phyloP scores from a whole-genome alignment of 2,797 vertebrate species.

The Cetoscarus ocellatus region DNA sequence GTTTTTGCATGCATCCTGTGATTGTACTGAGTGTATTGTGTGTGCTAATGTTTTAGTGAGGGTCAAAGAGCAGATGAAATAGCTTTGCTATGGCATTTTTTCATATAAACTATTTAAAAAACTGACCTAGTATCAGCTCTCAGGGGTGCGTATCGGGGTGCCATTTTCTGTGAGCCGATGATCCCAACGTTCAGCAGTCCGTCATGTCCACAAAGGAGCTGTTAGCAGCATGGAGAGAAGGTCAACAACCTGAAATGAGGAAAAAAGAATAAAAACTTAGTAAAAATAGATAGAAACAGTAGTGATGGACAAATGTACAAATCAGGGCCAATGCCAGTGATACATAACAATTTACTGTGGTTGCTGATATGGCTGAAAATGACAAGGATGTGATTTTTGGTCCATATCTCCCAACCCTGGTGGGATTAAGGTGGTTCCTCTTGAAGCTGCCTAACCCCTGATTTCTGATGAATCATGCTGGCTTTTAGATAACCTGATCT shows the following conservation, averaged over 20 bases:
- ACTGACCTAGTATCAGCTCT: slow-evolving; percentile 33
- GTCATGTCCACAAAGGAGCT: slow-evolving; percentile 32
- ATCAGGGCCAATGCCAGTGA: too few species aligned
- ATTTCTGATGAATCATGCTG: slow-evolving; percentile 5
- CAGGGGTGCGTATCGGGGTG: slow-evolving; percentile 5
- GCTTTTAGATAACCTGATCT: slow-evolving; percentile 10
- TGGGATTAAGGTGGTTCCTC: not conserved
- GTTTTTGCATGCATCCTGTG: not conserved
- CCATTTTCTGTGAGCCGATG: slow-evolving; percentile 26
- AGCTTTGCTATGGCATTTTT: slow-evolving; percentile 12
- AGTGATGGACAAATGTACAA: too few species aligned
- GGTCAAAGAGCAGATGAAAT: slow-evolving; percentile 10
- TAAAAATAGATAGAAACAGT: not conserved
- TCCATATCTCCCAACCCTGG: too few species aligned
- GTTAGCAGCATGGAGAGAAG: slow-evolving; percentile 27
- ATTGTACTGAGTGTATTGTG: not conserved
- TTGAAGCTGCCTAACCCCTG: slow-evolving; percentile 3
- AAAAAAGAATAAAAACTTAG: not conserved
- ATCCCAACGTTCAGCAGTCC: slow-evolving; percentile 35
- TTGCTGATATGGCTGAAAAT: too few species aligned
- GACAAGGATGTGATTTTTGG: too few species aligned
- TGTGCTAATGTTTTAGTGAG: not conserved
- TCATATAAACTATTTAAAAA: slow-evolving; percentile 18
- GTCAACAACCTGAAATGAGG: slow-evolving; percentile 31
- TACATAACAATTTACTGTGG: too few species aligned